These are phyloP conservation scores for Paramuricea clavata DNA, from an alignment of 92 coral and sea anemone genomes.

Conservation along the genomic window DNA sequence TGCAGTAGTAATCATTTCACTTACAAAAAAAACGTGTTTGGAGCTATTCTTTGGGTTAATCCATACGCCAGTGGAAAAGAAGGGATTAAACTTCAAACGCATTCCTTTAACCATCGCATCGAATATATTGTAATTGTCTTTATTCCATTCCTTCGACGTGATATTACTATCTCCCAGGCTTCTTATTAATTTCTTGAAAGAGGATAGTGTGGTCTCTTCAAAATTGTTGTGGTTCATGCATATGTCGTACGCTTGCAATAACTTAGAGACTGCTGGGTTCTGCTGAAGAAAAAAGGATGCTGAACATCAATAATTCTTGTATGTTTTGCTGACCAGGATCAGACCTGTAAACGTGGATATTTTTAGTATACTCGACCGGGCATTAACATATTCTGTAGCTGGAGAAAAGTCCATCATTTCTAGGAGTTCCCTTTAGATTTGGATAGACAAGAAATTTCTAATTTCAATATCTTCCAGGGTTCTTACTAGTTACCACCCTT, in stretches of 20 bases:
- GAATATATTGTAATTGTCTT: slow-evolving; percentile 72
- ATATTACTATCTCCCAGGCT: slow-evolving; percentile 81
- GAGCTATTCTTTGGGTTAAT: slow-evolving; percentile 80
- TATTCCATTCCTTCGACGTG: slow-evolving; percentile 78
- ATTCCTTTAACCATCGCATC: slow-evolving; percentile 60
- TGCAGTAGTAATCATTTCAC: slow-evolving; percentile 11
- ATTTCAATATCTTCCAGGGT: too few relatives aligned
- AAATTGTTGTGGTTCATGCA: slow-evolving; percentile 79
- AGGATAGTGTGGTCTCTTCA: slow-evolving; percentile 72
- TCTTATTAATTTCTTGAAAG: slow-evolving; percentile 70
- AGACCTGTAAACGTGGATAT: too few relatives aligned
- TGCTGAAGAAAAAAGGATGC: neutral
- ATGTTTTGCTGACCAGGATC: too few relatives aligned
- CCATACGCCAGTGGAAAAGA: slow-evolving; percentile 63
- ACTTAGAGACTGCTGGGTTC: slow-evolving; percentile 87
- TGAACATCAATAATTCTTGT: neutral
- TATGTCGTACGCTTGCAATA: slow-evolving; percentile 77
- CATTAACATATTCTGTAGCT: too few relatives aligned
- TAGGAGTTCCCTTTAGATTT: too few relatives aligned
- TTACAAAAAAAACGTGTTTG: slow-evolving; percentile 72
- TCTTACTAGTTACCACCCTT: too few relatives aligned
- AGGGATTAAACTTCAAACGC: slow-evolving; percentile 65
- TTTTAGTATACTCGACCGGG: too few relatives aligned
- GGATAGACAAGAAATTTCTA: too few relatives aligned
- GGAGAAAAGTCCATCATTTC: too few relatives aligned